phyloP scores from a whole-genome alignment of 2,888 invertebrate species.

The Eristalinus aeneus region DNA sequence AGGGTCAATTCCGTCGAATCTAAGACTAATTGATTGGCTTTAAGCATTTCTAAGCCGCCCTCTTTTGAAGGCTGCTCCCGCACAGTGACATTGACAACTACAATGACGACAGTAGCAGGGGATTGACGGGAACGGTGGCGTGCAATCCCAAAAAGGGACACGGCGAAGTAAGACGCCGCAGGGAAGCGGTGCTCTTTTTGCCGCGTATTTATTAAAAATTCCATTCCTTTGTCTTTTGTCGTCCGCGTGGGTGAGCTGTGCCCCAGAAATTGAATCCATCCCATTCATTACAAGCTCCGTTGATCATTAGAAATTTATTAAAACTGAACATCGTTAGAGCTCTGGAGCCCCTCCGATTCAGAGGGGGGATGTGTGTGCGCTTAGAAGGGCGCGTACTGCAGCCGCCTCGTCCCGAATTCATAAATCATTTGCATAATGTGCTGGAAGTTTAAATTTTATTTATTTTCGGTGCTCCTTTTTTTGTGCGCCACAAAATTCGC shows the following conservation, averaged over 20 bases:
- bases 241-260: neutral
- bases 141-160: neutral
- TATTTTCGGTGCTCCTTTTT: neutral
- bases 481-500: neutral
- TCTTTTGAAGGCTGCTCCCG: neutral
- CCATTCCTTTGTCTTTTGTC: constrained; percentile 15
- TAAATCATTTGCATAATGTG: constrained; percentile 60
- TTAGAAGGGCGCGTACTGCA: neutral
- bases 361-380: neutral
- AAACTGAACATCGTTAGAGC: neutral
- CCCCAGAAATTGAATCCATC: neutral
- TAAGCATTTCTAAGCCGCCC: neutral
- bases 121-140: neutral
- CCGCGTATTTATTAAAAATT: constrained; percentile 21
- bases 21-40: constrained; percentile 35
- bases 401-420: constrained; percentile 23
- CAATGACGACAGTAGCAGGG: no score
- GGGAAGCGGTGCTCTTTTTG: neutral
- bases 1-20: constrained; percentile 27
- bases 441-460: constrained; percentile 51
- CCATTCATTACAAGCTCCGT: constrained; percentile 22
- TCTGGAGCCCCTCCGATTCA: neutral
- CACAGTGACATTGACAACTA: neutral
- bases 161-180: neutral
- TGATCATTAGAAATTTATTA: constrained; percentile 45